phyloP scores from a whole-genome alignment of 2,797 vertebrate genomes.

The Rhinophrynus dorsalis region DNA sequence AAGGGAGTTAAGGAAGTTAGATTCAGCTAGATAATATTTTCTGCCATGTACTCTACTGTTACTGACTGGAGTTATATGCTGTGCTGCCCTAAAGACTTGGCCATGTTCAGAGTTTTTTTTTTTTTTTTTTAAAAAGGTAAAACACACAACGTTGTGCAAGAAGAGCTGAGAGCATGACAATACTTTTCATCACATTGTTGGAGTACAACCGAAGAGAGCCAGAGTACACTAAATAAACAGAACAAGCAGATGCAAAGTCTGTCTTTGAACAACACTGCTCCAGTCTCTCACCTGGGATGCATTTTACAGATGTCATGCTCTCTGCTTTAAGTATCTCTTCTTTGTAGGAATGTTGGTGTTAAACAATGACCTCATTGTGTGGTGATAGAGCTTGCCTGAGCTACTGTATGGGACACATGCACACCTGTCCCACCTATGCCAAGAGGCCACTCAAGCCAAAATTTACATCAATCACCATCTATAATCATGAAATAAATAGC shows the following conservation, averaged over 20 bases:
- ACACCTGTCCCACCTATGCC: conserved; percentile 82
- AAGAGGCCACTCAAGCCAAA: conserved; percentile 74
- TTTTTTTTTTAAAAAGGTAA: too few species aligned
- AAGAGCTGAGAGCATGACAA: conserved; percentile 28
- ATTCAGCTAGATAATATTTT: too few species aligned
- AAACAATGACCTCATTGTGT: conserved; percentile 81
- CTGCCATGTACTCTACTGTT: too few species aligned
- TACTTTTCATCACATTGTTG: conserved; percentile 36
- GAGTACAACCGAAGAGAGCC: conserved; percentile 46
- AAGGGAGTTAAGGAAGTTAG: too few species aligned
- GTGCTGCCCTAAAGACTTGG: too few species aligned
- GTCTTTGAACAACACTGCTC: conserved; percentile 53
- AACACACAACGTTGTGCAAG: conserved; percentile 7
- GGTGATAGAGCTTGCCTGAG: conserved; percentile 69
- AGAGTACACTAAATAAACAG: conserved; percentile 46
- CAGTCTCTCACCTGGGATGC: conserved; percentile 67
- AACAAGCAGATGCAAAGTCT: conserved; percentile 48
- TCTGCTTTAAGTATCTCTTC: conserved; percentile 70
- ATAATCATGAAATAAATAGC: conserved; percentile 39
- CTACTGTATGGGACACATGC: conserved; percentile 75
- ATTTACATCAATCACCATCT: conserved; percentile 73
- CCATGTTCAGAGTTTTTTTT: too few species aligned
- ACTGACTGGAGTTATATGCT: too few species aligned
- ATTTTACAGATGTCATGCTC: conserved; percentile 64
- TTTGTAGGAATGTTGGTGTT: conserved; percentile 72